phyloP scores from a whole-genome alignment of 2,888 invertebrate genomes.

The Eupithecia subumbrata region DNA sequence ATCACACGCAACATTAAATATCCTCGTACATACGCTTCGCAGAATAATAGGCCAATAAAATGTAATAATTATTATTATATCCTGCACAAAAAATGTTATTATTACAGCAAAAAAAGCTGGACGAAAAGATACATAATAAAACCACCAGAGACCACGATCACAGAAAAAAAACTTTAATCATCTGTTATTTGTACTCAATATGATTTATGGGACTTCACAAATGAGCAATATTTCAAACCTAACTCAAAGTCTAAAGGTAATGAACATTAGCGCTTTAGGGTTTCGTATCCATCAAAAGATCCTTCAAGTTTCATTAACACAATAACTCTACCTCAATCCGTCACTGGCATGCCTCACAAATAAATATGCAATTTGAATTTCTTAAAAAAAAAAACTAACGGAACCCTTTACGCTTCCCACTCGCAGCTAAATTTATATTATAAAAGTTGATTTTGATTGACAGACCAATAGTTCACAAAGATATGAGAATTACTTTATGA shows the following conservation, averaged over 20 bases:
- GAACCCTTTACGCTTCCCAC: slow-evolving; percentile 1
- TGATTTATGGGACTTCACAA: slow-evolving; percentile 29
- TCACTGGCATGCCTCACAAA: neutral
- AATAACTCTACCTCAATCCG: neutral
- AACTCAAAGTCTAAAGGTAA: slow-evolving; percentile 22
- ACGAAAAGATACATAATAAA: neutral
- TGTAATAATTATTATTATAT: too few relatives aligned
- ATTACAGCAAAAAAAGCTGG: slow-evolving; percentile 7
- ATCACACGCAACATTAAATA: neutral
- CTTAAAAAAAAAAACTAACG: neutral
- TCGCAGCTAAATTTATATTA: neutral
- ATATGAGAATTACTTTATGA: neutral
- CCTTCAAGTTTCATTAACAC: neutral
- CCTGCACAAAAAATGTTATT: neutral
- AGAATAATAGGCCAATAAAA: neutral
- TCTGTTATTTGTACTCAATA: slow-evolving; percentile 23
- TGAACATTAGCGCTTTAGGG: slow-evolving; percentile 3
- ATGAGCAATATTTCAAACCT: slow-evolving; percentile 30
- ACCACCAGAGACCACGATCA: neutral
- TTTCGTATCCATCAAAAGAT: neutral
- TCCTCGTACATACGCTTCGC: neutral
- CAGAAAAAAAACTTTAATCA: slow-evolving; percentile 29
- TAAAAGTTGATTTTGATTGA: slow-evolving; percentile 44
- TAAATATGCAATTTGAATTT: neutral
- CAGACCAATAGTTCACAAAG: slow-evolving; percentile 37